Evolutionary conservation across 2,797 vertebrate genomes (phyloP), one percentile per base, ranked within the genome.

Genomic region (Antrozous pallidus): DNA sequence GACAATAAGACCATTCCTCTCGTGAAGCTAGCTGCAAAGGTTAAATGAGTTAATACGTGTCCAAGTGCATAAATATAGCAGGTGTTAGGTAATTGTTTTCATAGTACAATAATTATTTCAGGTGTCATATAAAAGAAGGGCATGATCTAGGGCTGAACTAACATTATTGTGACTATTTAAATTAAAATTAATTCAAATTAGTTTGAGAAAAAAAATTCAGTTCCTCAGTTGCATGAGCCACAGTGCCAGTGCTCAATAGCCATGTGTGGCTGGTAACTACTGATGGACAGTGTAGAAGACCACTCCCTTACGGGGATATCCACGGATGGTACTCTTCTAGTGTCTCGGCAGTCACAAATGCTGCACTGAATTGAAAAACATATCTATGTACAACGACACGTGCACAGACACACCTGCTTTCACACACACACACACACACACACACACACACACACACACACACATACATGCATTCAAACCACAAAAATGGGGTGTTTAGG

Each of bases 161-260:
- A 65, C 45, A 40, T 6, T n/a, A n/a, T 78, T 79, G 49, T 81
- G 69, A 67, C 40, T 81, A 85, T 63, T 86, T 61, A 51, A 45
- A 90, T 71, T 88, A 91, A 85, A 90, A 58, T 84, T 58, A 67
- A 86, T 86, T 79, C 38, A 91, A 89, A 81, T 61, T 69, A 91
- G 26, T 12, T 54, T 61, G 20, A 4, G 10, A 95, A 93, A 90
- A 71, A 24, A 90, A 71, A 24, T 24, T 20, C 2, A 74, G 18
- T 71, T 71, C 12, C 16, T 94, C 28, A 31, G 56, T 38, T 36
- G 24, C 20, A n/a, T n/a, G 67, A 84, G 47, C 20, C 42, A 87
- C 22, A 74, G 14, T 18, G 11, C 9, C n/a, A 69, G 38, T n/a
- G 12, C 14, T 86, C 47, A 36, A 12, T 8, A 77, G 51, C 33